Evolutionary conservation across 2,797 vertebrate genomes (phyloP).

Genomic region (Propithecus deckenii): DNA sequence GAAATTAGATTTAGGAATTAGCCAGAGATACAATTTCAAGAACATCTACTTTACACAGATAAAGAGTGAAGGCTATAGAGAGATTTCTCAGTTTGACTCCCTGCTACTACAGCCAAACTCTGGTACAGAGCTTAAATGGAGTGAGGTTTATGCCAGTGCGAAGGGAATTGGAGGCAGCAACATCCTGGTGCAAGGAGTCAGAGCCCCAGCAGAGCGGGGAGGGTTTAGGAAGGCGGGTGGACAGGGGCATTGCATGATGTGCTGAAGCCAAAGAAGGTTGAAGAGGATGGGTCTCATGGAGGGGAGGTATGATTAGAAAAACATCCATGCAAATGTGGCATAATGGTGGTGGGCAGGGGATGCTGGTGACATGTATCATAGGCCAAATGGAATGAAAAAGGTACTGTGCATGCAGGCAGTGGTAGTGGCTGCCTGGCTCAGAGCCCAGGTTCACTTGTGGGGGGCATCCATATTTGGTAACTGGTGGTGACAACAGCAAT

Average conservation of each 20-base stretch:
- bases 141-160: rapidly evolving
- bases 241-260: rapidly evolving
- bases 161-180: rapidly evolving
- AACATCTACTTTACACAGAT: neutral
- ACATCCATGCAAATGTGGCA: rapidly evolving
- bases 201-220: neutral
- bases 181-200: rapidly evolving
- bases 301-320: rapidly evolving
- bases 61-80: neutral
- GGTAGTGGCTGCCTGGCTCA: neutral
- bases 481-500: no score
- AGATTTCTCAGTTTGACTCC: neutral
- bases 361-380: rapidly evolving
- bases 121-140: neutral
- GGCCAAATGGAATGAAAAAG: neutral
- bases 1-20: neutral
- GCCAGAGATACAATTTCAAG: neutral
- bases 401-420: rapidly evolving
- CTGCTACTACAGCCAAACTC: neutral
- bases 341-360: no score
- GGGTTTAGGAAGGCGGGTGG: rapidly evolving
- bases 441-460: no score
- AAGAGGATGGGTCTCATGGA: rapidly evolving
- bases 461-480: neutral
- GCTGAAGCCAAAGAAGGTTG: neutral